phyloP scores from a whole-genome alignment of 2,113 vertebrate species.

The Chamaea fasciata region DNA sequence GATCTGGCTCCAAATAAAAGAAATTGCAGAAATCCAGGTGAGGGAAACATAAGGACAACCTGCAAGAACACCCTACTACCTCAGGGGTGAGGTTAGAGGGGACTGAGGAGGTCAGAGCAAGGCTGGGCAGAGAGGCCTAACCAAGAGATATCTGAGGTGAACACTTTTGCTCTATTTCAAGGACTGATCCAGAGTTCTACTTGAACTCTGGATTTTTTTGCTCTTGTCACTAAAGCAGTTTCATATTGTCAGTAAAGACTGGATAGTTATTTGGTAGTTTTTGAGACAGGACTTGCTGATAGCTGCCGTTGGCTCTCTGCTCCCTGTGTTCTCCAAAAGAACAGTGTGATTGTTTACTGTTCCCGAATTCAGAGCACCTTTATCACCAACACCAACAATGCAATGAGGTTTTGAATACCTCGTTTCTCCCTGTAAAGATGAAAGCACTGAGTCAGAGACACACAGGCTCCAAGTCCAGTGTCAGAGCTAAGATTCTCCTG shows the following conservation, averaged over 20 bases:
- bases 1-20: neutral
- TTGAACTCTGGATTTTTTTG: neutral
- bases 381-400: neutral
- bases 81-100: neutral
- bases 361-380: neutral
- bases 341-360: neutral
- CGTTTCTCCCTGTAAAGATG: fast-evolving
- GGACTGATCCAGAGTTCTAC: neutral
- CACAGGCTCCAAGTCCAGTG: neutral
- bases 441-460: neutral
- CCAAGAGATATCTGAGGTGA: neutral
- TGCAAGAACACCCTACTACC: neutral
- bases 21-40: neutral
- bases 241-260: neutral
- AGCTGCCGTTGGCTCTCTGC: neutral
- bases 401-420: neutral
- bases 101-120: neutral
- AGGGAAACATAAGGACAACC: neutral
- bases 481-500: neutral
- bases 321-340: neutral
- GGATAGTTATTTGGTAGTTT: neutral
- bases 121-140: neutral
- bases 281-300: neutral
- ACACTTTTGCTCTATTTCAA: neutral
- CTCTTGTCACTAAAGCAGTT: neutral